Evolutionary conservation across 2,888 invertebrate genomes (phyloP).

Genomic region (Phorcus lineatus): DNA sequence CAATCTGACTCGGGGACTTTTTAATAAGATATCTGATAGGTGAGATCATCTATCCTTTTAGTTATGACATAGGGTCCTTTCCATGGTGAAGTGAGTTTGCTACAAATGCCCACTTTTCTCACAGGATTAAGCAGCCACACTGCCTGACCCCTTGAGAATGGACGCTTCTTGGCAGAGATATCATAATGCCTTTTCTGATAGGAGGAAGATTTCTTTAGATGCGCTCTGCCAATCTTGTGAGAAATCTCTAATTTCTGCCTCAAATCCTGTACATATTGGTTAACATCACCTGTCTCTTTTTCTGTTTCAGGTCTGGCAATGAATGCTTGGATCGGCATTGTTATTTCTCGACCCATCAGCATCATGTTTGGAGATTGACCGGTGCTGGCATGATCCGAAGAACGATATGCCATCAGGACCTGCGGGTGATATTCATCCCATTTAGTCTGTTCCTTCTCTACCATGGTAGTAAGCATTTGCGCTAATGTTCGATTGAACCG

Average conservation of each 20-base stretch:
- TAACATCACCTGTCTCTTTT: not conserved
- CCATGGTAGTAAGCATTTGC: not conserved
- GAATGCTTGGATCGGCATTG: not conserved
- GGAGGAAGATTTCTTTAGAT: not conserved
- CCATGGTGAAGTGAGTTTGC: not conserved
- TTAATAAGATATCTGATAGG: not conserved
- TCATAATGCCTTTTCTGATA: conserved; percentile 5
- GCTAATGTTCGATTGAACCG: conserved; percentile 27
- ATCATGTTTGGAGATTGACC: conserved; percentile 23
- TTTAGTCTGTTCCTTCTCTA: not conserved
- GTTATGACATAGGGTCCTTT: conserved; percentile 7
- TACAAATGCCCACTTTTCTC: not conserved
- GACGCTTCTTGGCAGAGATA: not conserved
- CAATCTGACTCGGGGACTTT: not conserved
- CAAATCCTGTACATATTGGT: not conserved
- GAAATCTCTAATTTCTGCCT: not conserved
- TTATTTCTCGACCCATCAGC: not conserved
- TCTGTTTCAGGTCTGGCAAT: not conserved
- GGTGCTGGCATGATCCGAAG: conserved; percentile 7
- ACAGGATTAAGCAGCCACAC: conserved; percentile 5
- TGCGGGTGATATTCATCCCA: not conserved
- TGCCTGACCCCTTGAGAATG: not conserved
- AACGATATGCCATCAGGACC: conserved; percentile 19
- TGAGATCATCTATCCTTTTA: conserved; percentile 1
- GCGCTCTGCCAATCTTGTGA: not conserved